Evolutionary conservation across 2,888 invertebrate genomes (phyloP), one percentile per base, ranked within the genome.

Genomic region (Parnassius smintheus): DNA sequence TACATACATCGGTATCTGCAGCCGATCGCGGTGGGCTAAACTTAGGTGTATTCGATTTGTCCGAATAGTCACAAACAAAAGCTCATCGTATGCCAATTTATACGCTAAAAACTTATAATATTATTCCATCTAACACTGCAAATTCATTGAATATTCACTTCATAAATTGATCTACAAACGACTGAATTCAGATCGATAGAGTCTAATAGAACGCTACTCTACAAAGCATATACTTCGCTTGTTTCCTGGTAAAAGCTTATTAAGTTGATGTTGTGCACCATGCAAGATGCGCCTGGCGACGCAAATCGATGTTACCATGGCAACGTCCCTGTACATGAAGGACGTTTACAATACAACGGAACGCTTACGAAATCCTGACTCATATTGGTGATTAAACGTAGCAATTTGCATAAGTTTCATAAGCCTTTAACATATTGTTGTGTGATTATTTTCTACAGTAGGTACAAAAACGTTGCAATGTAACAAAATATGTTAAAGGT

Each of bases 231-330:
- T 59, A 50, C 41, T 46, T 58, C 57, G 50, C 54, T 50, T 54
- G 52, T 56, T 59, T 56, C 57, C 55, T 66, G 65, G 68, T 72
- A 72, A 72, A 76, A 72, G 73, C 75, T 81, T 81, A 84, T 83
- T 83, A 82, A 78, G 77, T 80, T 70, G 68, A 74, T 73, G 75
- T 83, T 80, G 80, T 84, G 85, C 82, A 82, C 78, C 72, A 71
- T 86, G 88, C 86, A 86, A 84, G 86, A 88, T 88, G 88, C 87
- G 84, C 81, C 76, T 70, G 77, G 72, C 77, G 71, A 66, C 75
- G 75, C 73, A 81, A 88, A 88, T 88, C 89, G 88, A 88, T 88
- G 85, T 89, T 74, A 70, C 83, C 81, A 86, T 86, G 82, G 81
- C 75, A 77, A 89, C 89, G 80, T 68, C 71, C 71, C 76, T 71